Base-by-base conservation (phyloP, 2,797 vertebrate species). In the Tamandua tetradactyla region DNA sequence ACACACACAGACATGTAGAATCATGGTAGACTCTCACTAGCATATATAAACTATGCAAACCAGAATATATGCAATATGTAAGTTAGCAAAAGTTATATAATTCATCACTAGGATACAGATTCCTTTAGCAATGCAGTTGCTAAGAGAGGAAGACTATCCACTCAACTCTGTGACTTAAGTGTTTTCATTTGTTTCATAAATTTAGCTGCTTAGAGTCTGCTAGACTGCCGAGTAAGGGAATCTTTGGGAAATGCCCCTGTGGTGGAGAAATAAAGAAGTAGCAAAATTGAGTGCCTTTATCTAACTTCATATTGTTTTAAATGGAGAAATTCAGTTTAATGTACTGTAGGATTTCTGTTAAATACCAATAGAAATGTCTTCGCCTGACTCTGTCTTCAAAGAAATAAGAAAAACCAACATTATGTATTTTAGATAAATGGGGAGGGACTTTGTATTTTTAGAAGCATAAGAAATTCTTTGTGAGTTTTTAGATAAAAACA, bases 171-270 rank as follows among this genome's bases (percentile, higher is more conserved):
- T 61, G 32, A 47, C 13, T 57, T 90, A 90, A 68, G 62, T 40
- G n/a, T 68, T 90, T 93, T 76, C 17, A 62, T 94, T 88, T 1
- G 2, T 93, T 83, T 92, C 44, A 69, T 82, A 93, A 78, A 57
- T 92, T 95, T 81, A 57, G 49, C 49, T 94, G 37, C 12, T 87
- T 91, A 55, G 10, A 62, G 30, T 90, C 47, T 81, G 61, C 35
- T 81, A 85, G 69, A 94, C 89, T 78, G 49, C 57, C 52, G 62
- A 82, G 69, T 12, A 85, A 90, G 90, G 47, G 49, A 95, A 78
- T 96, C 74, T 87, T 40, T 92, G 23, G 13, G 32, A 42, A 42
- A 72, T 30, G 7, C 18, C 52, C 32, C 55, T 91, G 86, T 62
- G 35, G 82, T 78, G 61, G 64, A 83, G 57, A 74, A 68, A 61